Percentiles rank a stretch among this genome's conserved stretches.
These are phyloP conservation scores for Hyaena hyaena DNA, from an alignment of 2,113 vertebrate genomes.

Conservation along the genomic window DNA sequence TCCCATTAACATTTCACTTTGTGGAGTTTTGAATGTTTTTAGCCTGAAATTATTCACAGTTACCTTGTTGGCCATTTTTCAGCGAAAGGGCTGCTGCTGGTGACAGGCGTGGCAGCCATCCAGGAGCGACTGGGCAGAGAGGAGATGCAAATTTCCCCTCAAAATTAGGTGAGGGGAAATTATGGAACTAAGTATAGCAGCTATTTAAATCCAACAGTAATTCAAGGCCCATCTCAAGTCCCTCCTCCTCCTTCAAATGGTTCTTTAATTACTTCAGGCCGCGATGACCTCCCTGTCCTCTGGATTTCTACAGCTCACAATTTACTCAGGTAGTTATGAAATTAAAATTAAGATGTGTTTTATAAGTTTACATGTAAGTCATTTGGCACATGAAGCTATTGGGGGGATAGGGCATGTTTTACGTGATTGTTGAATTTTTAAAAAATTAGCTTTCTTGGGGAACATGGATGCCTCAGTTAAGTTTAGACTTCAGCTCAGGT, in stretches of 20 bases:
- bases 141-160: conserved; percentile 9
- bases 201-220: conserved; percentile 7
- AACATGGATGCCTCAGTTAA: too few species aligned
- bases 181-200: not conserved
- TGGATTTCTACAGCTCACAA: not conserved
- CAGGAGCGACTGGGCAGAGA: not conserved
- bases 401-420: not conserved
- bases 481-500: too few species aligned
- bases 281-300: not conserved
- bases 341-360: conserved; percentile 35
- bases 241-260: not conserved
- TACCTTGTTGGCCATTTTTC: conserved; percentile 63
- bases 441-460: not conserved
- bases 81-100: not conserved
- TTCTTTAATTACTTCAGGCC: not conserved
- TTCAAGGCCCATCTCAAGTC: not conserved
- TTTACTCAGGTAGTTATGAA: conserved; percentile 19
- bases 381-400: not conserved
- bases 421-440: not conserved
- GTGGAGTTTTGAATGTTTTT: conserved; percentile 44
- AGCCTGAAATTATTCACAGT: conserved; percentile 50
- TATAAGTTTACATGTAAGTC: too few species aligned
- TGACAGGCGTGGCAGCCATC: not conserved
- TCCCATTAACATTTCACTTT: conserved; percentile 41
- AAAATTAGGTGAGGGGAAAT: conserved; percentile 42